Percentiles rank a stretch among this genome's conserved stretches.
phyloP scores from a whole-genome alignment of 2,888 invertebrate species.

The Augochlorella aurata region DNA sequence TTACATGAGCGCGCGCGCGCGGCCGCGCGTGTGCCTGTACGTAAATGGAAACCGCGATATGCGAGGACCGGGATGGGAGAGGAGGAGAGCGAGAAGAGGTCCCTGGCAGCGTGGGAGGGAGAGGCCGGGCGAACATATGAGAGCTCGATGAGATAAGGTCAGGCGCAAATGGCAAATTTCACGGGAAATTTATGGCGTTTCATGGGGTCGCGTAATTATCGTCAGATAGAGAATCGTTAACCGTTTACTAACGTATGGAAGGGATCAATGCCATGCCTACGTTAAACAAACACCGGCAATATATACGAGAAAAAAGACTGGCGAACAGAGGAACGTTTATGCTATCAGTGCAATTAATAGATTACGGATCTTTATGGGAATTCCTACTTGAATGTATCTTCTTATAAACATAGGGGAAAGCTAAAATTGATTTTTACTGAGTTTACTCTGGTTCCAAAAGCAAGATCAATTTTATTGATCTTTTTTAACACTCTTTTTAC shows the following conservation, averaged over 20 bases:
- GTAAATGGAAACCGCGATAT: conserved; percentile 12
- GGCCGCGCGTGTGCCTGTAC: conserved; percentile 1
- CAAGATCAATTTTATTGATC: too few species aligned
- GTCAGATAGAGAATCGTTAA: conserved; percentile 65
- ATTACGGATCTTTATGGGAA: background rate
- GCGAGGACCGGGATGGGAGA: background rate
- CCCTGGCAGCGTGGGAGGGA: background rate
- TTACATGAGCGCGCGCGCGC: background rate
- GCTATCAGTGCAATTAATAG: background rate
- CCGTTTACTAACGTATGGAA: conserved; percentile 63
- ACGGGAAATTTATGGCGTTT: conserved; percentile 74
- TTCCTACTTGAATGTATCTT: too few species aligned
- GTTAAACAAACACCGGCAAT: background rate
- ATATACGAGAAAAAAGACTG: background rate
- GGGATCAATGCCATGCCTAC: conserved; percentile 51
- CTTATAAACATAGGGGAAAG: too few species aligned
- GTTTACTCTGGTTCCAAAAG: too few species aligned
- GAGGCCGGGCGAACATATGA: conserved; percentile 34
- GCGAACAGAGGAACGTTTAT: background rate
- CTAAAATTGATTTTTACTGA: too few species aligned
- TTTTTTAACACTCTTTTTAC: too few species aligned
- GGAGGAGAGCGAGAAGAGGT: background rate
- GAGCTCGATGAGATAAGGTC: conserved; percentile 68
- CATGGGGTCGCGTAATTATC: conserved; percentile 76
- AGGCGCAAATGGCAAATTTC: conserved; percentile 73